Conservation (phyloP, 2,797 vertebrate genomes). For the Tenualosa ilisha region DNA sequence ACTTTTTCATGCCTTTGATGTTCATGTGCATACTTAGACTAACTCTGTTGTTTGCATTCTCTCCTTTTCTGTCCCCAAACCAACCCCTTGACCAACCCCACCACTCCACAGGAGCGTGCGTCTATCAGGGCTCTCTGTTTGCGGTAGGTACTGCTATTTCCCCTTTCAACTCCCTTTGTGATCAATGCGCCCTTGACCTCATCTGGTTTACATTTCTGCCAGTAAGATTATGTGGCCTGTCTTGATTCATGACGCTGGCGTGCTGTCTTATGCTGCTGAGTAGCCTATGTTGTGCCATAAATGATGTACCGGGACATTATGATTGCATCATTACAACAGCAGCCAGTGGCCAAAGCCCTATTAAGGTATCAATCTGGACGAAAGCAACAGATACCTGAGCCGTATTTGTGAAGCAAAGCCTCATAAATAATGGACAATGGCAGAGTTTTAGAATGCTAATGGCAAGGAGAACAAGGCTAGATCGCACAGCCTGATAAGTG, state of each 20-base stretch:
- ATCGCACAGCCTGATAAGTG: constrained; percentile 32
- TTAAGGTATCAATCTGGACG: constrained; percentile 49
- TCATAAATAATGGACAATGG: constrained; percentile 67
- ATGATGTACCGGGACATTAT: constrained; percentile 62
- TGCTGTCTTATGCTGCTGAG: constrained; percentile 46
- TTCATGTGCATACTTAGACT: not conserved
- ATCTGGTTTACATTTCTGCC: constrained; percentile 30
- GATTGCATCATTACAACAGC: constrained; percentile 49
- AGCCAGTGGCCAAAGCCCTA: constrained; percentile 30
- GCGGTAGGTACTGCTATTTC: constrained; percentile 65
- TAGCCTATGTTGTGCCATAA: constrained; percentile 47
- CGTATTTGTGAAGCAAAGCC: constrained; percentile 51
- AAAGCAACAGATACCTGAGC: constrained; percentile 50
- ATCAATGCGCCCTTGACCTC: constrained; percentile 16
- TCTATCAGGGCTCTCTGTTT: constrained; percentile 66
- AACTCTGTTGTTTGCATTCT: not conserved
- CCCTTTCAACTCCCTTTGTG: constrained; percentile 18
- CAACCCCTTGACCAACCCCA: not conserved
- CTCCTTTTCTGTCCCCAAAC: not conserved
- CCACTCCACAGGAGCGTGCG: constrained; percentile 66
- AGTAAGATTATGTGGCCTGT: not conserved
- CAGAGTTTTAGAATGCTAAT: constrained; percentile 64
- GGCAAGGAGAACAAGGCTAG: constrained; percentile 40
- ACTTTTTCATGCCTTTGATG: not conserved
- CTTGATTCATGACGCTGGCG: constrained; percentile 43